Percentiles rank a stretch among this genome's conserved stretches.
phyloP scores from a whole-genome alignment of 2,888 invertebrate genomes.

The Drosophila borealis region DNA sequence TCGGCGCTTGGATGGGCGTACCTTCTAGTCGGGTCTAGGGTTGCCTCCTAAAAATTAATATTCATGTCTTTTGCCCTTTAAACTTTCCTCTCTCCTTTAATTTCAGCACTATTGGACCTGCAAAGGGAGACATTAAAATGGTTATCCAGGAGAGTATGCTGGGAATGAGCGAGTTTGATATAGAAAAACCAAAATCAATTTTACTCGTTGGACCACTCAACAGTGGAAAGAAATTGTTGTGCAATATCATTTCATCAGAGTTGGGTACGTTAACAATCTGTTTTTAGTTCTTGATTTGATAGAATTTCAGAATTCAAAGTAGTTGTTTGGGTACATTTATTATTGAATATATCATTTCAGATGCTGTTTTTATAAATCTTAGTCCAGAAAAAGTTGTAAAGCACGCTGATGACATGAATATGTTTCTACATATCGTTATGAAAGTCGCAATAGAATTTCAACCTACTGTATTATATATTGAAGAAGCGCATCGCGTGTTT shows the following conservation, averaged over 20 bases:
- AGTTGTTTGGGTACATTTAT: neutral
- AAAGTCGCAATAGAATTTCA: slow-evolving; percentile 88
- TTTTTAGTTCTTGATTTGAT: neutral
- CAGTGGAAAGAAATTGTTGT: slow-evolving; percentile 89
- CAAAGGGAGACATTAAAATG: slow-evolving; percentile 86
- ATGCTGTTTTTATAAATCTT: slow-evolving; percentile 88
- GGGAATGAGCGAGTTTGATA: slow-evolving; percentile 82
- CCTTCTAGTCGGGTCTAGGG: no score
- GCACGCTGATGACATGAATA: slow-evolving; percentile 87
- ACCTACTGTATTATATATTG: slow-evolving; percentile 87
- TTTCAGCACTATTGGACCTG: slow-evolving; percentile 81
- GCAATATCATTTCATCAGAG: slow-evolving; percentile 90
- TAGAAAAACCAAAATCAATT: slow-evolving; percentile 86
- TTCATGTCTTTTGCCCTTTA: no score
- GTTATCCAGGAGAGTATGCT: slow-evolving; percentile 86
- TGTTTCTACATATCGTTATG: slow-evolving; percentile 87
- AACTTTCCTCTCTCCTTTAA: neutral
- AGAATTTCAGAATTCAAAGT: no score
- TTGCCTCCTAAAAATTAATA: no score
- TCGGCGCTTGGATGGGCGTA: neutral
- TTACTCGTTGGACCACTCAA: slow-evolving; percentile 89
- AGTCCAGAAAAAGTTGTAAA: slow-evolving; percentile 87
- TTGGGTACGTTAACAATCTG: slow-evolving; percentile 78
- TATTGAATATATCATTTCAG: slow-evolving; percentile 45
- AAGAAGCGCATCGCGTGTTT: slow-evolving; percentile 87